Conservation (phyloP, 2,797 vertebrate species). For the Fratercula arctica region DNA sequence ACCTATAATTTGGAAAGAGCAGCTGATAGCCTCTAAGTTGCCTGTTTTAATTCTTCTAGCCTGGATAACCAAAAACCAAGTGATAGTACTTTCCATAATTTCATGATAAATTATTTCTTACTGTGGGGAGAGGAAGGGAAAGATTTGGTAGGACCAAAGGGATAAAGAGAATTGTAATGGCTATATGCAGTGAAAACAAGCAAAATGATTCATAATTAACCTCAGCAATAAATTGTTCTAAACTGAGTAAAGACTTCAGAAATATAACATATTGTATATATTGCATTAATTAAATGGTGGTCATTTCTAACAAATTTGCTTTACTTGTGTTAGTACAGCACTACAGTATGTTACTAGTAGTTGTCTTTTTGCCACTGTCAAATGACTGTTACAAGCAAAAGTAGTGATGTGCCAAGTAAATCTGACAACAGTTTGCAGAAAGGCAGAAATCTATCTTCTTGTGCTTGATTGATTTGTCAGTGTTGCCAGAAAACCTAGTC, state of each 20-base stretch:
- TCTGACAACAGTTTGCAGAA: background rate
- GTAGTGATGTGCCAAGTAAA: slow-evolving; percentile 2
- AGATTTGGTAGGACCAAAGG: background rate
- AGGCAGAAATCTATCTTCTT: slow-evolving; percentile 6
- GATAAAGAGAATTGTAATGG: background rate
- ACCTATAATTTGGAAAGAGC: background rate
- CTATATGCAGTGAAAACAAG: background rate
- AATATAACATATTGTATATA: background rate
- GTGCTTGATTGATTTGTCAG: slow-evolving; percentile 3
- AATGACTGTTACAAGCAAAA: background rate
- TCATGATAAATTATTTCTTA: background rate
- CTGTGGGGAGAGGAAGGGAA: accelerated
- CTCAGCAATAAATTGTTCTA: background rate
- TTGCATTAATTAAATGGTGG: background rate
- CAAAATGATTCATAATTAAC: background rate
- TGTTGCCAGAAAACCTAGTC: slow-evolving; percentile 1
- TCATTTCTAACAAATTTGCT: background rate
- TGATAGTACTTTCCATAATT: background rate
- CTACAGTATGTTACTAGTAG: background rate
- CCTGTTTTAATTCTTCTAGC: background rate
- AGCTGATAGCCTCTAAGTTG: background rate
- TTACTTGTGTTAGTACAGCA: background rate
- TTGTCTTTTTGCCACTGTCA: slow-evolving; percentile 15
- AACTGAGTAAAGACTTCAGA: background rate
- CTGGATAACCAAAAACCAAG: background rate